phyloP scores from a whole-genome alignment of 2,113 vertebrate species.

The Nesogale talazaci region DNA sequence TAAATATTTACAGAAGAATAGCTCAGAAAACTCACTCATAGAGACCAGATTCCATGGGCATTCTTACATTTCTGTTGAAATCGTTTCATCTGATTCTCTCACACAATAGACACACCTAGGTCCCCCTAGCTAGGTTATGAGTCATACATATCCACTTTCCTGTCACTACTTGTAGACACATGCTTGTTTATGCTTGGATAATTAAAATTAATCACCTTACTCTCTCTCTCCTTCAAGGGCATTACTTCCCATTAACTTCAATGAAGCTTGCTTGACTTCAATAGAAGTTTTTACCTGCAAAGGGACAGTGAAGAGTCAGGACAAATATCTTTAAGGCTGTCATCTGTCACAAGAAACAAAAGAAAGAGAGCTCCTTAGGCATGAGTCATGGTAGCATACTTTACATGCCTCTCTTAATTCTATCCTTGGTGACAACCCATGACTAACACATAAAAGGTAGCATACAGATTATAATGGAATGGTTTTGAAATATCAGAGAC shows the following conservation, averaged over 20 bases:
- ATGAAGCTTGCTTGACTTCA: conserved; percentile 78
- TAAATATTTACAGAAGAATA: conserved; percentile 5
- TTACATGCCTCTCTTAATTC: conserved; percentile 79
- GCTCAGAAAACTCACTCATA: background rate
- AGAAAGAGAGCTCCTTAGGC: conserved; percentile 79
- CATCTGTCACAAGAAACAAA: conserved; percentile 82
- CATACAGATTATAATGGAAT: conserved; percentile 82
- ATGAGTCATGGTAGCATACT: conserved; percentile 35
- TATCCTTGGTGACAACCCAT: conserved; percentile 79
- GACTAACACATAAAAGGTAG: conserved; percentile 81
- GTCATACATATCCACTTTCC: conserved; percentile 48
- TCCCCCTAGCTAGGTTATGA: conserved; percentile 48
- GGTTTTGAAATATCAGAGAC: conserved; percentile 80
- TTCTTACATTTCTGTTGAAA: conserved; percentile 24
- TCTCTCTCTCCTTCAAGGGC: conserved; percentile 74
- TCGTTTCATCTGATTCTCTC: background rate
- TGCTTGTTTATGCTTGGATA: conserved; percentile 74
- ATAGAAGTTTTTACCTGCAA: conserved; percentile 71
- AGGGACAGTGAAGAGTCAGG: conserved; percentile 75
- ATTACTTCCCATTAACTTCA: conserved; percentile 76
- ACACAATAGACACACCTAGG: conserved; percentile 31
- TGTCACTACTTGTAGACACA: conserved; percentile 65
- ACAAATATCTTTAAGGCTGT: conserved; percentile 82
- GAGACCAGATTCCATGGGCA: conserved; percentile 42
- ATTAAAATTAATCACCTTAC: conserved; percentile 80